Evolutionary conservation across 2,888 invertebrate genomes (phyloP).

Genomic region (Geotrupes spiniger): DNA sequence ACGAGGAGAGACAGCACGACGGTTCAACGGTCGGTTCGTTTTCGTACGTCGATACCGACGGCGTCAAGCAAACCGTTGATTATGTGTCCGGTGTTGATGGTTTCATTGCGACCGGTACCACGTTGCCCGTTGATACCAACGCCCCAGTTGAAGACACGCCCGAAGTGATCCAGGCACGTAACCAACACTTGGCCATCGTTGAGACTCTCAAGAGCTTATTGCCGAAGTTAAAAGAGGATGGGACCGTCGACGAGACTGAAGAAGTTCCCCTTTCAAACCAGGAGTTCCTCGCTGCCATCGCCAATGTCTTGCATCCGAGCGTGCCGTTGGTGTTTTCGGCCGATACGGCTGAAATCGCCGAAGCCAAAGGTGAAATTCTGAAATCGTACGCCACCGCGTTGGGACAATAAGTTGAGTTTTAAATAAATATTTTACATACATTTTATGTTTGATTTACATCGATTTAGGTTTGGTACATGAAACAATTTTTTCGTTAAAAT

Average conservation of each 20-base stretch:
- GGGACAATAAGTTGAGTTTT: no score
- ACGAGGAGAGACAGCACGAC: slow-evolving; percentile 17
- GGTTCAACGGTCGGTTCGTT: slow-evolving; percentile 17
- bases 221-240: slow-evolving; percentile 13
- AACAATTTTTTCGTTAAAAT: no score
- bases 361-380: slow-evolving; percentile 12
- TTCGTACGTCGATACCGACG: slow-evolving; percentile 14
- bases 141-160: slow-evolving; percentile 12
- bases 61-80: slow-evolving; percentile 12
- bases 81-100: slow-evolving; percentile 16
- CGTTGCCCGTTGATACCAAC: slow-evolving; percentile 6
- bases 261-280: slow-evolving; percentile 17
- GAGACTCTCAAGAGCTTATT: slow-evolving; percentile 9
- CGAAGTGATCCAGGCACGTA: slow-evolving; percentile 12
- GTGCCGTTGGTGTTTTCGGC: slow-evolving; percentile 10
- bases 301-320: slow-evolving; percentile 8
- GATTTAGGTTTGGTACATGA: no score
- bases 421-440: no score
- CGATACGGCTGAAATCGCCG: slow-evolving; percentile 17
- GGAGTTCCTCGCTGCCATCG: slow-evolving; percentile 12
- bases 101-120: slow-evolving; percentile 9
- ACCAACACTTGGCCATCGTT: slow-evolving; percentile 10
- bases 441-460: no score
- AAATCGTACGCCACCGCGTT: slow-evolving; percentile 12
- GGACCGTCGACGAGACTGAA: slow-evolving; percentile 13